A percentile compares a stretch with the other conserved stretches of the same genome.
phyloP scores from a whole-genome alignment of 2,888 invertebrate species.

The Melanostoma scalare region DNA sequence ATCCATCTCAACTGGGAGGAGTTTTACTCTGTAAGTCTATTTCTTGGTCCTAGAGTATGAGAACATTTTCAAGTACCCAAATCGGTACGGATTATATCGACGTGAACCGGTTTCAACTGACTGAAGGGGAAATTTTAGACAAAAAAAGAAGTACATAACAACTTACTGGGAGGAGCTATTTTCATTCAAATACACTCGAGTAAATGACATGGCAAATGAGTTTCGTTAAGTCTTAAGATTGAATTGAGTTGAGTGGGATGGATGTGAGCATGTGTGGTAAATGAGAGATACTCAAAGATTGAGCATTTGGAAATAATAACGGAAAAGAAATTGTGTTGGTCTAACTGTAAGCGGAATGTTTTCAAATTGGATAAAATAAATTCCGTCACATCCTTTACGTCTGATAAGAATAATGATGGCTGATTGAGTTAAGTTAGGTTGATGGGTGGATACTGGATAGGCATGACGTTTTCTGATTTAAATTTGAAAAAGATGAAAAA shows the following conservation, averaged over 20 bases:
- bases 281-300: conserved; percentile 24
- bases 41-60: conserved; percentile 34
- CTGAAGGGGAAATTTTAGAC: conserved; percentile 51
- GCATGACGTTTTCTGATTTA: too few relatives aligned
- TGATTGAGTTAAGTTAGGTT: neutral
- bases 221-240: conserved; percentile 61
- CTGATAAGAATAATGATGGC: neutral
- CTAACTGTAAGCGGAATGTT: conserved; percentile 15
- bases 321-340: conserved; percentile 26
- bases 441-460: neutral
- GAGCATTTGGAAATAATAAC: conserved; percentile 27
- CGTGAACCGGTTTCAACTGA: conserved; percentile 65
- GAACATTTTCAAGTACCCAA: conserved; percentile 32
- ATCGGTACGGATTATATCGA: conserved; percentile 25
- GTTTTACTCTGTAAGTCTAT: conserved; percentile 40
- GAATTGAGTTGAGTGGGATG: conserved; percentile 46
- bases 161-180: conserved; percentile 56
- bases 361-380: conserved; percentile 27
- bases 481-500: too few relatives aligned
- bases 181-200: conserved; percentile 24
- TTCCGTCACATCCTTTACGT: conserved; percentile 11
- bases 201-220: conserved; percentile 30
- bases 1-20: conserved; percentile 68
- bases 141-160: neutral
- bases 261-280: conserved; percentile 1